Conservation (phyloP, 2,888 invertebrate genomes). For the Aproaerema taeniolella region DNA sequence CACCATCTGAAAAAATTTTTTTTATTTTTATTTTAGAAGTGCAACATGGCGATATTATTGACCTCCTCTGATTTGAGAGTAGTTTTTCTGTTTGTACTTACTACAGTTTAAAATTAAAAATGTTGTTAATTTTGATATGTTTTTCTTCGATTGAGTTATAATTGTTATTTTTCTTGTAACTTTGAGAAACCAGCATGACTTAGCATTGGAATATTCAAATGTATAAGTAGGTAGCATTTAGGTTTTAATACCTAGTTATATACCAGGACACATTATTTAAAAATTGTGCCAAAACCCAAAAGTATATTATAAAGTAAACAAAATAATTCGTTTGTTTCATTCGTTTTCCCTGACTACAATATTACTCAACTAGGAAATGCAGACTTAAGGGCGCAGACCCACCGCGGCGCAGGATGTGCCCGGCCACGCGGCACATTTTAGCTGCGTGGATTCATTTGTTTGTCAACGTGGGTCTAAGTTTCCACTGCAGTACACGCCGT, state of each 20-base stretch:
- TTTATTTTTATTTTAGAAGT: constrained; percentile 13
- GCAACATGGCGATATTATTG: too few species aligned
- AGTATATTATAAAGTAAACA: constrained; percentile 73
- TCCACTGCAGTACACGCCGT: too few species aligned
- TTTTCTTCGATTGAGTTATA: constrained; percentile 30
- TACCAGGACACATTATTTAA: constrained; percentile 74
- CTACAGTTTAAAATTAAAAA: constrained; percentile 2
- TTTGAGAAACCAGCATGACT: constrained; percentile 23
- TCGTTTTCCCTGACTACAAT: constrained; percentile 11
- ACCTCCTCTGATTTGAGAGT: too few species aligned
- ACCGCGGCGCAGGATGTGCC: too few species aligned
- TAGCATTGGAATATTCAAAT: constrained; percentile 52
- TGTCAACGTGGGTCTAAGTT: too few species aligned
- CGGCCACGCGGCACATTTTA: too few species aligned
- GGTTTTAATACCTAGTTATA: constrained; percentile 70
- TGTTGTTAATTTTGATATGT: constrained; percentile 28
- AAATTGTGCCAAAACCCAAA: constrained; percentile 77
- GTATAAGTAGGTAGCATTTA: constrained; percentile 64
- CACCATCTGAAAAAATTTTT: constrained; percentile 1
- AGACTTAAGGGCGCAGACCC: too few species aligned
- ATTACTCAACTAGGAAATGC: too few species aligned
- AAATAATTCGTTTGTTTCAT: constrained; percentile 42
- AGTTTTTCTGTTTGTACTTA: too few species aligned
- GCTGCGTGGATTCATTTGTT: too few species aligned
- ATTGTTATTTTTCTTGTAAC: constrained; percentile 30